Evolutionary conservation across 2,797 vertebrate genomes (phyloP).

Genomic region (Dromococcyx pavoninus): DNA sequence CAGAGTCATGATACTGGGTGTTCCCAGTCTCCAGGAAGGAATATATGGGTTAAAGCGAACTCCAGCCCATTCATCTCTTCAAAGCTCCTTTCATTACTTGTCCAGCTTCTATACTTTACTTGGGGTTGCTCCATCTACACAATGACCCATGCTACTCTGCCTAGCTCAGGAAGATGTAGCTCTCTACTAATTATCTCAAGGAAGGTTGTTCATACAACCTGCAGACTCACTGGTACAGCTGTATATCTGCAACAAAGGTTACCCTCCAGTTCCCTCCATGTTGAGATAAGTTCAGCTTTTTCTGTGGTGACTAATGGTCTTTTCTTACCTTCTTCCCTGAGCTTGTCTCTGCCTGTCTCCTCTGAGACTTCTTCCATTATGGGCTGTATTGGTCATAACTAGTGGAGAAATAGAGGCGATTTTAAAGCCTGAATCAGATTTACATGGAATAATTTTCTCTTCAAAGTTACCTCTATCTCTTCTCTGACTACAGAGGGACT

Average conservation of each 20-base stretch:
- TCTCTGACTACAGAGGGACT: background rate
- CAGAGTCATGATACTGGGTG: background rate
- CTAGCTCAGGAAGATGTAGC: background rate
- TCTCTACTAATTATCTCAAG: background rate
- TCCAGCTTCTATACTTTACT: background rate
- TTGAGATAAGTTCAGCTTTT: background rate
- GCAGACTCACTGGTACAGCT: background rate
- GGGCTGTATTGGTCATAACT: background rate
- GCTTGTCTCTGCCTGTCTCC: background rate
- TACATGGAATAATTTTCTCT: background rate
- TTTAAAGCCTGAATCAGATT: background rate
- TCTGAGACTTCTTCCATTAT: background rate
- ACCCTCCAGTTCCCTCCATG: background rate
- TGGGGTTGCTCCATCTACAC: background rate
- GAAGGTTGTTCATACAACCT: background rate
- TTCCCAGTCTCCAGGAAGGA: background rate
- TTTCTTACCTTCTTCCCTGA: background rate
- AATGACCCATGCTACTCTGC: background rate
- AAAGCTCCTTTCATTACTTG: background rate
- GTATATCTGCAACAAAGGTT: background rate
- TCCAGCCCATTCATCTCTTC: background rate
- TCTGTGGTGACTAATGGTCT: accelerated
- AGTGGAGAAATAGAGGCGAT: background rate
- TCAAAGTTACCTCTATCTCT: background rate
- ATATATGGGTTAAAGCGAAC: background rate